Evolutionary conservation across 2,888 invertebrate species (phyloP), one percentile per base, ranked within the genome.

Genomic region (Pseudanteris insignis): DNA sequence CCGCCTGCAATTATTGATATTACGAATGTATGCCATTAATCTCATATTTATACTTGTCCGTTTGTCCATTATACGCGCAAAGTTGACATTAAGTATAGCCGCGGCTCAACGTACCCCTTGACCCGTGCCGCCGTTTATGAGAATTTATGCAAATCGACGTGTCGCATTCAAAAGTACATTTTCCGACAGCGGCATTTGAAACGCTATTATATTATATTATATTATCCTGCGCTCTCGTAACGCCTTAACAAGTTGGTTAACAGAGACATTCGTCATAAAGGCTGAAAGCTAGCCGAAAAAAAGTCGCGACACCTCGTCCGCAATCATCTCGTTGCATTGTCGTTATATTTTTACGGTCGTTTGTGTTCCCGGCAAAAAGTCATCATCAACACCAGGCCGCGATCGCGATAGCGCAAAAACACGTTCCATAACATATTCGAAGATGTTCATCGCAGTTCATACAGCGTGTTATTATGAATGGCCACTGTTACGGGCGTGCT

Each of bases 21-120:
- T 44, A 54, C 9, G 43, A 48, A 58, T 33, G 38, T 10, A 30
- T 2, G 5, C 10, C 11, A 58, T 37, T 38, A 9, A 24, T 37
- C 37, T 28, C 30, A 13, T 38, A 58, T 44, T 48, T 50, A 32
- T 44, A 18, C 48, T 29, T 33, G 46, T 46, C 34, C 29, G 11
- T n/a, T 18, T 21, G 10, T 3, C 13, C 33, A 33, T 38, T 38
- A 30, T 48, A n/a, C n/a, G 18, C 12, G 10, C 14, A 15, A 38
- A 33, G 38, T 28, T 50, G 33, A 58, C 38, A 33, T 38, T 38
- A 38, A 33, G 14, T 12, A 33, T 21, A 32, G 26, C 28, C 43
- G 21, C 32, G n/a, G 18, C 21, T 4, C 11, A 9, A 5, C 1
- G 9, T 28, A 13, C 8, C 25, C 43, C 21, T 25, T 15, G 36